A percentile compares a stretch with the other conserved stretches of the same genome.
Evolutionary conservation across 2,797 vertebrate genomes (phyloP).

Genomic region (Acrocephalus scirpaceus): DNA sequence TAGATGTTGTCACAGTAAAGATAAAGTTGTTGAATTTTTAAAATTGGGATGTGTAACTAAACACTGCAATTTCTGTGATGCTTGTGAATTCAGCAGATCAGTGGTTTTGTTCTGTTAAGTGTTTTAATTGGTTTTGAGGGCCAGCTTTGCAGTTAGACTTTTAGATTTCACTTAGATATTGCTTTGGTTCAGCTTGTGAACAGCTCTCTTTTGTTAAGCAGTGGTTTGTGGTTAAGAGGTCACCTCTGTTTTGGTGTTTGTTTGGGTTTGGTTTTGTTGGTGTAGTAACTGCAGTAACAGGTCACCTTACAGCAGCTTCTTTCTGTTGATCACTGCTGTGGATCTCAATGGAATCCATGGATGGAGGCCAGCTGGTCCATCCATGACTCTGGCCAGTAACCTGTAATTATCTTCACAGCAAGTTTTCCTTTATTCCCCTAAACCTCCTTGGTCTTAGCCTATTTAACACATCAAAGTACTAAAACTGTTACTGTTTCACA

Average conservation of each 20-base stretch:
- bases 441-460: not conserved
- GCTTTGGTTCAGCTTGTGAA: not conserved
- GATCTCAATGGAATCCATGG: not conserved
- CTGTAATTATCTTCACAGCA: not conserved
- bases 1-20: not conserved
- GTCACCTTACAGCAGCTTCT: not conserved
- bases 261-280: not conserved
- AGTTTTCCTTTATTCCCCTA: not conserved
- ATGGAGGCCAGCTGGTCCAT: not conserved
- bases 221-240: not conserved
- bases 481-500: not conserved
- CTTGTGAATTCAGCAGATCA: not conserved
- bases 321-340: rapidly evolving
- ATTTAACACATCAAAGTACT: not conserved
- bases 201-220: not conserved
- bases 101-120: not conserved
- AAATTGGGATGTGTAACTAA: not conserved
- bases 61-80: not conserved
- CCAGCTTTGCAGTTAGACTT: not conserved
- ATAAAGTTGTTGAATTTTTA: not conserved
- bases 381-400: not conserved
- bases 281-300: not conserved
- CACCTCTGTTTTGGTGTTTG: not conserved
- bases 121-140: not conserved
- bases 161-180: not conserved